These are phyloP conservation scores for Phaethornis superciliosus DNA, from an alignment of 2,113 vertebrate species.

Conservation along the genomic window DNA sequence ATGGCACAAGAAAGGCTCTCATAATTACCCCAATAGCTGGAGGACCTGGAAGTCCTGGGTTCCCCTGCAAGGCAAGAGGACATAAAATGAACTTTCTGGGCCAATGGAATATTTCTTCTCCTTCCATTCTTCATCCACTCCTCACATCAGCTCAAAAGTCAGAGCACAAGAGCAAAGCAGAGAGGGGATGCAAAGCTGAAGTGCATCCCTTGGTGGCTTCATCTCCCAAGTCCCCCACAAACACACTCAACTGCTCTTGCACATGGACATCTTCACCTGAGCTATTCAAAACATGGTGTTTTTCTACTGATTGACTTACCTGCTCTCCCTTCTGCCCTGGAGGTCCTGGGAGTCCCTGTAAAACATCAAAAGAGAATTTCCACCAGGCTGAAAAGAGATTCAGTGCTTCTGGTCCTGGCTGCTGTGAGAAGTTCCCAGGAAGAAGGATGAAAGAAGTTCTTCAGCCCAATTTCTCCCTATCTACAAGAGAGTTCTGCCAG, in stretches of 20 bases:
- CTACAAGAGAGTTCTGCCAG: neutral
- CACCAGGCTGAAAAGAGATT: neutral
- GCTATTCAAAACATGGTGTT: neutral
- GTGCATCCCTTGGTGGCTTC: neutral
- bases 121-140: neutral
- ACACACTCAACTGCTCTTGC: neutral
- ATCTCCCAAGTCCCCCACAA: neutral
- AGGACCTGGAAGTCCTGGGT: conserved; percentile 81
- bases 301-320: conserved; percentile 55
- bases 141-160: neutral
- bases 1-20: neutral
- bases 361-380: neutral
- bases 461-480: neutral
- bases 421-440: neutral
- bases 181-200: neutral
- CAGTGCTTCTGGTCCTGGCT: neutral
- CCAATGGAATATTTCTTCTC: neutral
- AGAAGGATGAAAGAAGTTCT: neutral
- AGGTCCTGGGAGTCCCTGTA: conserved; percentile 81
- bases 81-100: neutral
- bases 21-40: conserved; percentile 85
- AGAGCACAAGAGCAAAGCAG: neutral
- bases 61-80: conserved; percentile 70
- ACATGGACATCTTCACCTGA: neutral
- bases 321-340: conserved; percentile 85